Evolutionary conservation across 2,113 vertebrate genomes (phyloP), one percentile per base, ranked within the genome.

Genomic region (Phyllostomus hastatus): DNA sequence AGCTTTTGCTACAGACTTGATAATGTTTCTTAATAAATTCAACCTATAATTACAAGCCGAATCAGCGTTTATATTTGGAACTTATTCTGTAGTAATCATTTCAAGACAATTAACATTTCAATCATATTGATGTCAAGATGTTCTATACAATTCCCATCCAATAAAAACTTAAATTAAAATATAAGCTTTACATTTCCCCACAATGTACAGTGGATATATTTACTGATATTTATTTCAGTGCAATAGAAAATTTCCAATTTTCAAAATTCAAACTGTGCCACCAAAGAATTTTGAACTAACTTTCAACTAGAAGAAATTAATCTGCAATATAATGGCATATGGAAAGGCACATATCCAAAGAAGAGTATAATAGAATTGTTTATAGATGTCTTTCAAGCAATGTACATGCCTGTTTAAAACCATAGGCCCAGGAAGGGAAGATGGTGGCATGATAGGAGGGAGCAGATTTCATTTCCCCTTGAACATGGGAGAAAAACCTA

Each of bases 11-110:
- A 3, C 9, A 88, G 20, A 61, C 5, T 57, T 83, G 8, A 76
- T 89, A 69, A 67, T 94, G 82, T 80, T 54, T 87, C 54, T 73
- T 95, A 87, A 80, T 64, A 33, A 69, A 88, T 92, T 61, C n/a
- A 83, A 78, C n/a, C 28, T 69, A 83, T 3, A 50, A 22, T 59
- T 92, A 82, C 28, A 92, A 95, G 41, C 20, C 38, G 88, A 92
- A 82, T 59, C 41, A 46, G 5, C 6, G 75, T 48, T 73, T 91
- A 66, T 9, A 35, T 64, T 9, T 76, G 72, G 85, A 90, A 85
- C 17, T 64, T 79, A 80, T 16, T 46, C n/a, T 92, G 31, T 43
- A 33, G 7, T 48, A 46, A 73, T 20, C 4, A 66, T 92, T 94
- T 84, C 8, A 0, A 87, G 33, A 54, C 46, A 79, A 91, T 48